These are phyloP conservation scores for Lepilemur ruficaudatus DNA, from an alignment of 2,797 vertebrate species.

Conservation along the genomic window DNA sequence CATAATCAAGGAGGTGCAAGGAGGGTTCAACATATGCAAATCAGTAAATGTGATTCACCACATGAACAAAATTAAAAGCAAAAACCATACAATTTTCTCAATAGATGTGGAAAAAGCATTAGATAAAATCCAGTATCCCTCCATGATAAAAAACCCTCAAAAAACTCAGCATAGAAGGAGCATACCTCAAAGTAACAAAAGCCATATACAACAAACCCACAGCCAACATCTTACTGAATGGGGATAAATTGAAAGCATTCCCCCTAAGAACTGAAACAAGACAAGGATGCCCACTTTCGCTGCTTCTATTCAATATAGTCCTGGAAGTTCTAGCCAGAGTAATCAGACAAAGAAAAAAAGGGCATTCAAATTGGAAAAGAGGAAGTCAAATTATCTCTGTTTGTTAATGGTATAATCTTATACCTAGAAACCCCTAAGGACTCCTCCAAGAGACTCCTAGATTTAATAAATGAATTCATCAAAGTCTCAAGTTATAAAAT, in stretches of 20 bases:
- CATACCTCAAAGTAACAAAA: background rate
- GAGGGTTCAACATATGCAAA: background rate
- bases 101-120: background rate
- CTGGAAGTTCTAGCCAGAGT: background rate
- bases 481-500: background rate
- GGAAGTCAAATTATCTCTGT: background rate
- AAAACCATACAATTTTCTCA: background rate
- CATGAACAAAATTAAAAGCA: background rate
- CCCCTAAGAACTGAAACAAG: background rate
- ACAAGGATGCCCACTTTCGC: background rate
- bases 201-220: background rate
- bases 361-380: background rate
- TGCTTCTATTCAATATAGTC: background rate
- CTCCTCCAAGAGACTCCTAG: background rate
- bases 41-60: background rate
- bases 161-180: background rate
- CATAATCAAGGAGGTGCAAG: background rate
- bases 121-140: background rate
- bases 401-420: background rate
- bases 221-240: background rate
- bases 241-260: background rate
- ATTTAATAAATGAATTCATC: background rate
- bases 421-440: background rate
- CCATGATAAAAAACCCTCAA: background rate
- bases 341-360: background rate